A percentile compares a stretch with the other conserved stretches of the same genome.
These are phyloP conservation scores for Epinotia demarniana DNA, from an alignment of 2,888 invertebrate species.

Conservation along the genomic window DNA sequence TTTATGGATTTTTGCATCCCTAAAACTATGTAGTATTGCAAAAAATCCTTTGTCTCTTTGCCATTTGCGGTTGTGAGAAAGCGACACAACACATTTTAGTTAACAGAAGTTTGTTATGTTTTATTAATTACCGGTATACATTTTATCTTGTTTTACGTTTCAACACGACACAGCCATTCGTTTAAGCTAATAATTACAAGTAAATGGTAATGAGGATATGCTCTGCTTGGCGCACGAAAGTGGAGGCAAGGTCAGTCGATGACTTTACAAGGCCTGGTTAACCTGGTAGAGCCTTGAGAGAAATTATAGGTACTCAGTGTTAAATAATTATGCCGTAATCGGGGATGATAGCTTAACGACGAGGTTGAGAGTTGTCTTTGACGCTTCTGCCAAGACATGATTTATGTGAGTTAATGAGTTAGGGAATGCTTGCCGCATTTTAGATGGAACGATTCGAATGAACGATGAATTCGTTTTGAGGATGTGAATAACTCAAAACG, in stretches of 20 bases:
- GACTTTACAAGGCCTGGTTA: conserved; percentile 11
- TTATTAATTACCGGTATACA: background rate
- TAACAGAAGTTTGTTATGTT: too few species aligned
- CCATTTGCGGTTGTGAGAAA: too few species aligned
- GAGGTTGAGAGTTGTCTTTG: background rate
- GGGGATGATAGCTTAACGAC: background rate
- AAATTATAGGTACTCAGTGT: conserved; percentile 5
- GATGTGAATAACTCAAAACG: too few species aligned
- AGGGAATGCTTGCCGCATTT: too few species aligned
- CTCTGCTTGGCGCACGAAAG: conserved; percentile 60
- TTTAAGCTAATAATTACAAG: conserved; percentile 27
- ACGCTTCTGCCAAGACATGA: too few species aligned
- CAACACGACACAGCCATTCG: conserved; percentile 27
- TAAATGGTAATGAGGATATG: conserved; percentile 54
- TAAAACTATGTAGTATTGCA: too few species aligned
- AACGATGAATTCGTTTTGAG: too few species aligned
- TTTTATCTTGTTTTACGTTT: conserved; percentile 29
- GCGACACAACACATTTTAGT: too few species aligned
- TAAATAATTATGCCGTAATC: background rate
- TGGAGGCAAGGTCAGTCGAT: conserved; percentile 60
- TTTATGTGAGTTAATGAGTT: too few species aligned
- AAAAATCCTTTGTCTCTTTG: too few species aligned
- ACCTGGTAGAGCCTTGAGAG: background rate
- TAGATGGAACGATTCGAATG: too few species aligned
- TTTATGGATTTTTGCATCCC: too few species aligned